Evolutionary conservation across 1,140 invertebrate species (phyloP).

Genomic region (Drosophila kepulauana): DNA sequence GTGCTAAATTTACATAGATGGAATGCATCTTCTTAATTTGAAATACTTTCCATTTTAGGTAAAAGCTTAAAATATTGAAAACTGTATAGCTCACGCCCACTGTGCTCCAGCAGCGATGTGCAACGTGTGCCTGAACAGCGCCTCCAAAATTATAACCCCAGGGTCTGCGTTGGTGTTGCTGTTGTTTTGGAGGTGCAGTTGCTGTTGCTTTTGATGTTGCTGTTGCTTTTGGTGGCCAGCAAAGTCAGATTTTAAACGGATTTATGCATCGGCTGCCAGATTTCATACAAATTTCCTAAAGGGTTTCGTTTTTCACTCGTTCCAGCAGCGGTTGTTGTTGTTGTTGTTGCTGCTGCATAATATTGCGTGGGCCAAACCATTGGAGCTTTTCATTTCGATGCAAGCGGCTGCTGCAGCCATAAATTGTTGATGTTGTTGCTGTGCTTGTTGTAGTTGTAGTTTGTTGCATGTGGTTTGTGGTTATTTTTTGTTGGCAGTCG

Average conservation of each 20-base stretch:
- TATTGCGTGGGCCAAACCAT: conserved; percentile 72
- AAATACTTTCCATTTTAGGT: neutral
- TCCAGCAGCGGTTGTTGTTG: conserved; percentile 27
- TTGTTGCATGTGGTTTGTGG: conserved; percentile 51
- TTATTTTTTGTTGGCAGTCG: conserved; percentile 60
- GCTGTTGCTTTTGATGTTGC: conserved; percentile 38
- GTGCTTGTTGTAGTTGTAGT: conserved; percentile 19
- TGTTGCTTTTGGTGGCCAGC: conserved; percentile 36
- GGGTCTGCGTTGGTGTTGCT: conserved; percentile 79
- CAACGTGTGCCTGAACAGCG: conserved; percentile 47
- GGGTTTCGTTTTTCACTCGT: conserved; percentile 70
- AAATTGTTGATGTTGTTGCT: conserved; percentile 66
- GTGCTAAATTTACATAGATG: neutral
- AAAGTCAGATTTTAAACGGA: conserved; percentile 73
- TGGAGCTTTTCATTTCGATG: conserved; percentile 62
- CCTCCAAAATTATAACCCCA: conserved; percentile 57
- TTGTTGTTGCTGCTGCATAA: conserved; percentile 37
- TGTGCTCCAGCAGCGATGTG: conserved; percentile 21
- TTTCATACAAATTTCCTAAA: conserved; percentile 81
- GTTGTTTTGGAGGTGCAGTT: conserved; percentile 55
- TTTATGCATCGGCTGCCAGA: conserved; percentile 70
- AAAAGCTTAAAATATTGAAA: neutral
- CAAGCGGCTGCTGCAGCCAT: conserved; percentile 68
- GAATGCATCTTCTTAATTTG: neutral
- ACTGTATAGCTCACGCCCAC: conserved; percentile 32